phyloP scores from a whole-genome alignment of 2,113 vertebrate species.

The Carettochelys insculpta region DNA sequence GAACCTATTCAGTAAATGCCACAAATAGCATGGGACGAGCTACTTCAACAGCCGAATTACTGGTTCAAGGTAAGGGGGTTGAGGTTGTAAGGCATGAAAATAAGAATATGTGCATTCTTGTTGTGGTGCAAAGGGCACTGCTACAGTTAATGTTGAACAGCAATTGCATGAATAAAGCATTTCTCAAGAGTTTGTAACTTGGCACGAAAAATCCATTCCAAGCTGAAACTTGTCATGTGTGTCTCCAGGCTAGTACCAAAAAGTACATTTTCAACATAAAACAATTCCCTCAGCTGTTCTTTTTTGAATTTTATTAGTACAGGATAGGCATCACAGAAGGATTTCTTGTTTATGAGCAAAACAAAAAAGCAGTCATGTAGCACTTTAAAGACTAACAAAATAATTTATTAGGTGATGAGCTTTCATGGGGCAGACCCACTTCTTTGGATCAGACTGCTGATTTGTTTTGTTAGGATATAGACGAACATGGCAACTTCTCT shows the following conservation, averaged over 20 bases:
- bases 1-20: constrained; percentile 95
- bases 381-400: no score
- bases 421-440: no score
- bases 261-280: background rate
- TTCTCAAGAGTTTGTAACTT: background rate
- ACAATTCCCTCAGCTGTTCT: background rate
- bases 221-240: background rate
- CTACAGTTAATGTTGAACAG: background rate
- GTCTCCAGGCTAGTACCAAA: background rate
- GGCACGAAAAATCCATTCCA: background rate
- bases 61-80: constrained; percentile 87
- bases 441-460: no score
- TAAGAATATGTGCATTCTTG: background rate
- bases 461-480: background rate
- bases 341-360: no score
- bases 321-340: background rate
- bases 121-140: background rate
- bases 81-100: background rate
- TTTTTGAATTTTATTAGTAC: background rate
- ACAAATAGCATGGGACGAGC: constrained; percentile 95
- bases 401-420: no score
- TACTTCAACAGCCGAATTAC: constrained; percentile 94
- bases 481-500: no score
- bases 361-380: no score
- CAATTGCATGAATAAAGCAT: background rate